phyloP scores from a whole-genome alignment of 2,113 vertebrate species.

The Dascyllus trimaculatus region DNA sequence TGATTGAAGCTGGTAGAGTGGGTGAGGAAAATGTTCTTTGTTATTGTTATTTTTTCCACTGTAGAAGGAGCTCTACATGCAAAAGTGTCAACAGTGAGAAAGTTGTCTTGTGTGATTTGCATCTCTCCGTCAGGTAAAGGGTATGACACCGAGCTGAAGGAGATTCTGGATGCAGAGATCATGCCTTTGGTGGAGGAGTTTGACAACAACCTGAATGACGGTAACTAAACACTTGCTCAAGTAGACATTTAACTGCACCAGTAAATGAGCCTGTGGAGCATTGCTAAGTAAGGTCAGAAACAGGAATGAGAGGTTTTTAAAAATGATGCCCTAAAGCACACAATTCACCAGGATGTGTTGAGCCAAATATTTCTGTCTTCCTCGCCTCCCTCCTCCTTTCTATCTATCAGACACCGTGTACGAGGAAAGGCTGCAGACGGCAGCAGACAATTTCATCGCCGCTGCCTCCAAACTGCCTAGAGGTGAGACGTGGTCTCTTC shows the following conservation, averaged over 20 bases:
- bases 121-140: slow-evolving; percentile 68
- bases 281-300: slow-evolving; percentile 44
- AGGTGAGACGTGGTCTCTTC: slow-evolving; percentile 77
- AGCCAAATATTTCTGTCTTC: slow-evolving; percentile 65
- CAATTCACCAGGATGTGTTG: slow-evolving; percentile 56
- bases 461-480: slow-evolving; percentile 82
- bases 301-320: slow-evolving; percentile 49
- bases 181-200: slow-evolving; percentile 72
- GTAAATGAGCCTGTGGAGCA: slow-evolving; percentile 43
- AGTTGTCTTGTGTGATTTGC: slow-evolving; percentile 7
- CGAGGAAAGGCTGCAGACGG: slow-evolving; percentile 75
- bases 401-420: slow-evolving; percentile 77
- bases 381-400: slow-evolving; percentile 30
- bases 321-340: slow-evolving; percentile 61
- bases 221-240: slow-evolving; percentile 60
- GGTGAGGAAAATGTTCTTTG: slow-evolving; percentile 65
- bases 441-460: slow-evolving; percentile 80
- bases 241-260: slow-evolving; percentile 6
- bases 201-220: slow-evolving; percentile 57
- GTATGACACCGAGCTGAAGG: slow-evolving; percentile 70
- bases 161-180: slow-evolving; percentile 73
- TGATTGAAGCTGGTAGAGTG: slow-evolving; percentile 79
- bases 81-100: not conserved
- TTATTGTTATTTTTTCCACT: no score
- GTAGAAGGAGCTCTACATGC: not conserved